Conservation (phyloP, 2,888 invertebrate genomes). For the Drosophila differens region DNA sequence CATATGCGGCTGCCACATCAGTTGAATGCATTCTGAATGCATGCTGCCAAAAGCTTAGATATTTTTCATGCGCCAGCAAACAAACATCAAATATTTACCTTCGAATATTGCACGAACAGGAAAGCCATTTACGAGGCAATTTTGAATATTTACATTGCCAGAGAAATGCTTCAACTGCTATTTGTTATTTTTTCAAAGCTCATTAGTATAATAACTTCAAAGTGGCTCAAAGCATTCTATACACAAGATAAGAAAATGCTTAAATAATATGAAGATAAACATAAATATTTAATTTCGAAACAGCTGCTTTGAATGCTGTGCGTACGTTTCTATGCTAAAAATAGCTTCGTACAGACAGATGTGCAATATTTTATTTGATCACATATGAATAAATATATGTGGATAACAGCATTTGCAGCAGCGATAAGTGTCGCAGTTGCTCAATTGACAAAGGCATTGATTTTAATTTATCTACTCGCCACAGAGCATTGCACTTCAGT, state of each 20-base stretch:
- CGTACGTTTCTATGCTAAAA: not conserved
- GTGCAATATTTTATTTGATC: not conserved
- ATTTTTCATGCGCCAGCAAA: conserved; percentile 33
- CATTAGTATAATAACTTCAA: not conserved
- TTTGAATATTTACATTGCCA: conserved; percentile 10
- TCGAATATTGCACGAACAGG: conserved; percentile 19
- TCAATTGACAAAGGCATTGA: conserved; percentile 18
- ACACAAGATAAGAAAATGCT: not conserved
- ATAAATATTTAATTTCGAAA: not conserved
- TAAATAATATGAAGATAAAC: not conserved
- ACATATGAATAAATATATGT: not conserved
- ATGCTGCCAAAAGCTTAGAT: conserved; percentile 12
- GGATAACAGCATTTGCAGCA: not conserved
- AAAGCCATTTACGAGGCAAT: conserved; percentile 21
- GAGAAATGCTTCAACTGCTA: not conserved
- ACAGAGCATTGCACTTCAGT: conserved; percentile 36
- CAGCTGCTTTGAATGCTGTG: not conserved
- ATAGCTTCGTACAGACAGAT: not conserved
- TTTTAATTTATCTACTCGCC: conserved; percentile 46
- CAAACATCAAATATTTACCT: conserved; percentile 54
- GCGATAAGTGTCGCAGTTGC: conserved; percentile 1
- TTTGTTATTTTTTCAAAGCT: not conserved
- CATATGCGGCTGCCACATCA: not conserved
- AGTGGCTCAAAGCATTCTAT: not conserved
- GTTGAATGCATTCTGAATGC: conserved; percentile 14